Evolutionary conservation across 2,113 vertebrate genomes (phyloP).

Genomic region (Chlorodrepanis virens): DNA sequence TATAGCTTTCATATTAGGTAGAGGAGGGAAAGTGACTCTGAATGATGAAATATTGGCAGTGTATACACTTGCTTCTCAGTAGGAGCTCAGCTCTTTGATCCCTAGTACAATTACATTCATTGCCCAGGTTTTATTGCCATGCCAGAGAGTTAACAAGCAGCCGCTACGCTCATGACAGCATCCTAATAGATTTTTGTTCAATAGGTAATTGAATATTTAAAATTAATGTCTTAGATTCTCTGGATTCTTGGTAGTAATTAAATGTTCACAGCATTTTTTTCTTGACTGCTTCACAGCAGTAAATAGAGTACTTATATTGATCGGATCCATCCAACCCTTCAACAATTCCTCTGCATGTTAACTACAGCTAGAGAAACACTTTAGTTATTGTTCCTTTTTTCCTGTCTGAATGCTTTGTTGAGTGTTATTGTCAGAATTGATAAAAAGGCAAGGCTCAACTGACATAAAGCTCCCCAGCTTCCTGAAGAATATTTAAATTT

Average conservation of each 20-base stretch:
- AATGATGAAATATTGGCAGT: slow-evolving; percentile 82
- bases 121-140: slow-evolving; percentile 66
- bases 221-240: slow-evolving; percentile 52
- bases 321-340: neutral
- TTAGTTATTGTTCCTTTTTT: slow-evolving; percentile 1
- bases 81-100: slow-evolving; percentile 77
- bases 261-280: slow-evolving; percentile 19
- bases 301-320: neutral
- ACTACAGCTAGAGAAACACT: neutral
- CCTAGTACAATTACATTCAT: slow-evolving; percentile 71
- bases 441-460: neutral
- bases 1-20: slow-evolving; percentile 85
- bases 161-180: slow-evolving; percentile 45
- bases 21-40: slow-evolving; percentile 73
- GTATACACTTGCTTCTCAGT: slow-evolving; percentile 74
- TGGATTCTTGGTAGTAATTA: slow-evolving; percentile 40
- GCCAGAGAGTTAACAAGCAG: slow-evolving; percentile 67
- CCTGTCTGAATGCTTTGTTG: neutral
- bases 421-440: neutral
- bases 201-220: slow-evolving; percentile 66
- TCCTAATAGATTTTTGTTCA: slow-evolving; percentile 60
- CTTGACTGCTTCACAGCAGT: neutral
- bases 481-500: neutral
- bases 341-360: neutral
- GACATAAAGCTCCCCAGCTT: neutral